Evolutionary conservation across 2,888 invertebrate genomes (phyloP).

Genomic region (Portevinia maculata): DNA sequence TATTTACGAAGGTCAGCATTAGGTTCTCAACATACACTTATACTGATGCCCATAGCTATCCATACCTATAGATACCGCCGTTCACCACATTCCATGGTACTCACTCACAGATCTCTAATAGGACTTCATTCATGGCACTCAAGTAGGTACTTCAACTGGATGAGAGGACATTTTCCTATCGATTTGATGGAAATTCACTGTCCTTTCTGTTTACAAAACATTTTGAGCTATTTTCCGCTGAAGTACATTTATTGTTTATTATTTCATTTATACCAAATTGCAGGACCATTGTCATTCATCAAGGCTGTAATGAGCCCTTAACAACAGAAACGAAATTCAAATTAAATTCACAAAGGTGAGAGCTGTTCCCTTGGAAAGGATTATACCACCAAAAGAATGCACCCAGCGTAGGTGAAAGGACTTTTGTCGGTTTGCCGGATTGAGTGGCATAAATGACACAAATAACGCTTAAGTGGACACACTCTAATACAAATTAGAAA

Average conservation of each 20-base stretch:
- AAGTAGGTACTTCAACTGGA: too few relatives aligned
- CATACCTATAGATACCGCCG: not conserved
- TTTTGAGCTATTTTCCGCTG: slow-evolving; percentile 40
- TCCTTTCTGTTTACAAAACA: not conserved
- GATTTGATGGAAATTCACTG: too few relatives aligned
- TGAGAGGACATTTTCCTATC: too few relatives aligned
- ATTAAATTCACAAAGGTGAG: slow-evolving; percentile 36
- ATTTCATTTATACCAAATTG: slow-evolving; percentile 55
- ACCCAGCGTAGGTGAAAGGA: slow-evolving; percentile 11
- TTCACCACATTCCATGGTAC: too few relatives aligned
- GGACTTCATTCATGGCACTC: too few relatives aligned
- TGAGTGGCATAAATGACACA: slow-evolving; percentile 52
- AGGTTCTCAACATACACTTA: too few relatives aligned
- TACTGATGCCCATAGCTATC: too few relatives aligned
- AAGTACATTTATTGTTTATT: slow-evolving; percentile 53
- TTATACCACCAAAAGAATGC: slow-evolving; percentile 52
- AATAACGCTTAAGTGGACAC: slow-evolving; percentile 43
- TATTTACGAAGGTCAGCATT: too few relatives aligned
- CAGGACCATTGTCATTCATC: slow-evolving; percentile 39
- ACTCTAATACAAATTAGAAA: slow-evolving; percentile 57
- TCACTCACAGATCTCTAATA: too few relatives aligned
- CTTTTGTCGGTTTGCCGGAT: slow-evolving; percentile 47
- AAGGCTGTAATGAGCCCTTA: slow-evolving; percentile 47
- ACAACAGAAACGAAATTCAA: not conserved
- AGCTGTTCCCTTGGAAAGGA: slow-evolving; percentile 57